Evolutionary conservation across 2,888 invertebrate species (phyloP), one percentile per base, ranked within the genome.

Genomic region (Plagodis dolabraria): DNA sequence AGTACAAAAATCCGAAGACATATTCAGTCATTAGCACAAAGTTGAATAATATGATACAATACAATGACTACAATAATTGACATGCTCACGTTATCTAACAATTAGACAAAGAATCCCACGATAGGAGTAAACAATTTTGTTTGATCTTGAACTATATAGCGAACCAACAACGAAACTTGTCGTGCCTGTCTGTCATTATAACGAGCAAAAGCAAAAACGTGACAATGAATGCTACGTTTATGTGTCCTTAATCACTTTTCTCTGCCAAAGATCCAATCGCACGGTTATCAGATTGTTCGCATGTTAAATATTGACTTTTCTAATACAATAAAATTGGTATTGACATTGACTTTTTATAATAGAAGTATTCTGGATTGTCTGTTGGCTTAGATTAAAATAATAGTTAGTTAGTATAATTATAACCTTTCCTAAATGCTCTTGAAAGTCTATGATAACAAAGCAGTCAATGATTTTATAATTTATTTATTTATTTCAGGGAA

Each of bases 171-270:
- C 55, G 48, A 56, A 64, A 61, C 59, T 47, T 64, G 53, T 63
- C 69, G 69, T 69, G 69, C 58, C 58, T 59, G 66, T 63, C 65
- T 55, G 57, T 66, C 67, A 63, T 57, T 54, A 38, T 57, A 63
- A 61, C 61, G 47, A 59, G 55, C 60, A 58, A 43, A 54, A 60
- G 43, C 59, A 43, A 56, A 56, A 64, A 57, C 65, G 65, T 65
- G 65, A 69, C 62, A 53, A 56, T 48, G 8, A 12, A 10, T 22
- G 33, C 47, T 33, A 7, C 9, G 34, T 34, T 52, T 55, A 43
- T 42, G 40, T 52, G 43, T 34, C 47, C 48, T 52, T n/a, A 36
- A 33, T n/a, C 22, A 44, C 42, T 42, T 56, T 57, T 57, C 48
- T 53, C 62, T 50, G 34, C 33, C 44, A 36, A 46, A 57, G 42